Evolutionary conservation across 2,888 invertebrate species (phyloP), one percentile per base, ranked within the genome.

Genomic region (Caenorhabditis auriculariae): DNA sequence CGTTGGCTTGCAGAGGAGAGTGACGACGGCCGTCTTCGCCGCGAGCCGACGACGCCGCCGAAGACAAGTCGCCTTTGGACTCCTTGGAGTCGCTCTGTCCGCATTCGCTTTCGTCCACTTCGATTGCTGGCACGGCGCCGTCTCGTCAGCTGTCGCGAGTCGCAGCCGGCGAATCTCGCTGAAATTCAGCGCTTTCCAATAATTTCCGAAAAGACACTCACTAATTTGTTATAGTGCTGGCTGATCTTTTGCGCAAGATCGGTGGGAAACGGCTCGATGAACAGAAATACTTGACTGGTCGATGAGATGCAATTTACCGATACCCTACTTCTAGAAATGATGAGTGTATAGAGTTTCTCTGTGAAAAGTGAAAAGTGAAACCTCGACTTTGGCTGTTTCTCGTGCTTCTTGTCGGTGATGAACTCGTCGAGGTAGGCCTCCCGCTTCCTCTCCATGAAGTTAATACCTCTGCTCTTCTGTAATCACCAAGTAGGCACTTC

Each of bases 371-470:
- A 43, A 5, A 9, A 17, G 3, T 5, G n/a, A 5, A 9, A 78
- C 77, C 77, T 49, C 2, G 44, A 44, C 7, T 62, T 52, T 4
- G 78, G 78, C 12, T 60, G 63, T 45, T 72, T 60, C 32, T 60
- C 55, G 38, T 71, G 61, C 17, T 54, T 71, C 23, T 67, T 60
- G 39, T 75, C 71, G 29, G 67, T 66, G 46, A 79, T 80, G 50
- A 69, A 80, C 45, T 74, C 77, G 47, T 79, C 79, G 51, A 79
- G 57, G 55, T 73, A 80, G 17, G 74, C 75, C 19, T 68, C 59
- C n/a, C 49, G 46, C 47, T 65, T 66, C 19, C 67, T 70, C 44
- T 80, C 77, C 54, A 73, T 52, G 41, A 79, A 79, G 43, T 78
- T 78, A 9, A 79, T 77, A 17, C 70, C 32, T 46, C 69, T 69